Evolutionary conservation across 2,888 invertebrate species (phyloP).

Genomic region (Pollenia amentaria): DNA sequence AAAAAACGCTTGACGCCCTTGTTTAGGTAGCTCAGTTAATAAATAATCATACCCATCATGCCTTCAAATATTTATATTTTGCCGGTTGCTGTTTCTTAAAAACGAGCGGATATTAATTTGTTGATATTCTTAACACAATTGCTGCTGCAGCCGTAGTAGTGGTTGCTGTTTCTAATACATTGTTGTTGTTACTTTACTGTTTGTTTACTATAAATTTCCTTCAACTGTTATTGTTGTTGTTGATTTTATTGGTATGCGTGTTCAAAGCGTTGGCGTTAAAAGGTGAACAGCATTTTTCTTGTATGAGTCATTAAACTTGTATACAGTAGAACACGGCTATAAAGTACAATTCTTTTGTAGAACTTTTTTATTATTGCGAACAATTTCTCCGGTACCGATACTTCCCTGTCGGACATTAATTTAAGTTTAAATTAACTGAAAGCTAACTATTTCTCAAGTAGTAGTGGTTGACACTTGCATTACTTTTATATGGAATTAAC

Average conservation of each 20-base stretch:
- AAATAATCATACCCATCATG: constrained; percentile 15
- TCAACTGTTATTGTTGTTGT: neutral
- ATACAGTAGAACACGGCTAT: neutral
- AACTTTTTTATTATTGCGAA: too few species aligned
- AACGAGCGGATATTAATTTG: constrained; percentile 33
- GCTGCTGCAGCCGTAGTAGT: neutral
- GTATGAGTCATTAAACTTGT: constrained; percentile 4
- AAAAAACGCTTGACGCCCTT: too few species aligned
- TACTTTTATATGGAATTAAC: too few species aligned
- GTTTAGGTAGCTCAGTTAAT: too few species aligned
- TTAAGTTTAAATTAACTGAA: too few species aligned
- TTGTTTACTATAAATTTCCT: constrained; percentile 15
- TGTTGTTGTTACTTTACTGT: constrained; percentile 23
- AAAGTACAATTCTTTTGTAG: too few species aligned
- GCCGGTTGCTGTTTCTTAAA: constrained; percentile 50
- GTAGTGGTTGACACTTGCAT: too few species aligned
- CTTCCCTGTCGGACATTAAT: too few species aligned
- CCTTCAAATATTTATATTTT: constrained; percentile 17
- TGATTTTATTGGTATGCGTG: constrained; percentile 37
- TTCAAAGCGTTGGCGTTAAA: constrained; percentile 69
- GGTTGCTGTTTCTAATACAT: constrained; percentile 11
- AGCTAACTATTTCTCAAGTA: too few species aligned
- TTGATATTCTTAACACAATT: constrained; percentile 50
- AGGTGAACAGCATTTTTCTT: constrained; percentile 75
- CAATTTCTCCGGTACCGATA: too few species aligned